Evolutionary conservation across 2,888 invertebrate species (phyloP).

Genomic region (Lapara coniferarum): DNA sequence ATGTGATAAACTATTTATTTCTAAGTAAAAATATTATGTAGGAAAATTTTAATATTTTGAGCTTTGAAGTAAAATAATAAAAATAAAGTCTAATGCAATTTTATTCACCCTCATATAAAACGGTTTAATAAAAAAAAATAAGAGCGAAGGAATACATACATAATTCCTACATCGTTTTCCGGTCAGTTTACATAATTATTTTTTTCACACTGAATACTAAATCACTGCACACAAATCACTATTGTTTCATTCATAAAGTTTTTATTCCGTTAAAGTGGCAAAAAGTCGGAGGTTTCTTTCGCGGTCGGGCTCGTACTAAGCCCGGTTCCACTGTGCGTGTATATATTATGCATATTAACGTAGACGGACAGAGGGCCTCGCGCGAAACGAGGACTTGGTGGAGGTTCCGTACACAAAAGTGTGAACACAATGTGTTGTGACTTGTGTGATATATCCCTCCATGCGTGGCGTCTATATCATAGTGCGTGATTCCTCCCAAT

Average conservation of each 20-base stretch:
- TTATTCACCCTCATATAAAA: not conserved
- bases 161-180: not conserved
- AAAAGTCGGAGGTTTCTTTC: not conserved
- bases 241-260: slow-evolving; percentile 6
- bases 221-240: not conserved
- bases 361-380: not conserved
- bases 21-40: too few relatives aligned
- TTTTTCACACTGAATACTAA: not conserved
- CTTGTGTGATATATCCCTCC: too few relatives aligned
- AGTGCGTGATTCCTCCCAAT: too few relatives aligned
- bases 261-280: not conserved
- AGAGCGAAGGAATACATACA: not conserved
- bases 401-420: not conserved
- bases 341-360: slow-evolving; percentile 5
- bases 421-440: too few relatives aligned
- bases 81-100: not conserved
- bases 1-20: too few relatives aligned
- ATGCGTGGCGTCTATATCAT: too few relatives aligned
- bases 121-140: not conserved
- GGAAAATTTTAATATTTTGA: too few relatives aligned
- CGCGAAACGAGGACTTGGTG: not conserved
- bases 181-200: not conserved
- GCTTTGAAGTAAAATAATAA: not conserved
- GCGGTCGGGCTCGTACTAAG: slow-evolving; percentile 5
- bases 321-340: not conserved